Conservation (phyloP, 2,797 vertebrate genomes). For the Gastrophryne carolinensis region DNA sequence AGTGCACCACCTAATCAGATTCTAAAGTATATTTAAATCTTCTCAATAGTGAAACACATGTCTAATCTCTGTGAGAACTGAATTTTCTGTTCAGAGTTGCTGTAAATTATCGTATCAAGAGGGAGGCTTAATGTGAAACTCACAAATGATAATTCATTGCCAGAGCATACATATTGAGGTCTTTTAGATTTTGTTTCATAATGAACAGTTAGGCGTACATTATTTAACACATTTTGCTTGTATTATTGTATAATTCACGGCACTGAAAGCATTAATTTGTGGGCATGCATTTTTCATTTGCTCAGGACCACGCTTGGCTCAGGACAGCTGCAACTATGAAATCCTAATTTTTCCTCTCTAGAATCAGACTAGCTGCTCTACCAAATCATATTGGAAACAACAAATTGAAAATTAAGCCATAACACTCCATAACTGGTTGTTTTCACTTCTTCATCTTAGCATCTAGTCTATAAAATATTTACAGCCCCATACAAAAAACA, state of each 20-base stretch:
- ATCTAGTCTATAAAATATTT: not conserved
- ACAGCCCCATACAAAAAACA: not conserved
- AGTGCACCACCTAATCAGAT: not conserved
- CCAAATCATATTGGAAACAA: not conserved
- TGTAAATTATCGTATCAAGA: slow-evolving; percentile 5
- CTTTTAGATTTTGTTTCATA: slow-evolving; percentile 9
- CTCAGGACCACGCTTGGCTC: slow-evolving; percentile 14
- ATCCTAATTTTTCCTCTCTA: slow-evolving; percentile 1
- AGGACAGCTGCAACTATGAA: slow-evolving; percentile 34
- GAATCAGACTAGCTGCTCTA: not conserved
- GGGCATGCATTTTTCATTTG: slow-evolving; percentile 46
- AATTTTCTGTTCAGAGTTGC: not conserved
- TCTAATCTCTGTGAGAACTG: slow-evolving; percentile 8
- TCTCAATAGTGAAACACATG: slow-evolving; percentile 2
- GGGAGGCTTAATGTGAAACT: slow-evolving; percentile 2
- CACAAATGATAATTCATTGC: slow-evolving; percentile 20
- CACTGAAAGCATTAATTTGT: slow-evolving; percentile 48
- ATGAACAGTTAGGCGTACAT: slow-evolving; percentile 25
- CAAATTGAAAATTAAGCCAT: not conserved
- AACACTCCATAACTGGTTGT: slow-evolving; percentile 4
- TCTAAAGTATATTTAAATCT: slow-evolving; percentile 8
- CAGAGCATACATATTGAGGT: not conserved
- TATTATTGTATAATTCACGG: slow-evolving; percentile 46
- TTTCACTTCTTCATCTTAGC: not conserved
- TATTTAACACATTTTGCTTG: slow-evolving; percentile 45